These are phyloP conservation scores for Latrodectus hesperus DNA, from an alignment of 2,888 invertebrate genomes.

Conservation along the genomic window DNA sequence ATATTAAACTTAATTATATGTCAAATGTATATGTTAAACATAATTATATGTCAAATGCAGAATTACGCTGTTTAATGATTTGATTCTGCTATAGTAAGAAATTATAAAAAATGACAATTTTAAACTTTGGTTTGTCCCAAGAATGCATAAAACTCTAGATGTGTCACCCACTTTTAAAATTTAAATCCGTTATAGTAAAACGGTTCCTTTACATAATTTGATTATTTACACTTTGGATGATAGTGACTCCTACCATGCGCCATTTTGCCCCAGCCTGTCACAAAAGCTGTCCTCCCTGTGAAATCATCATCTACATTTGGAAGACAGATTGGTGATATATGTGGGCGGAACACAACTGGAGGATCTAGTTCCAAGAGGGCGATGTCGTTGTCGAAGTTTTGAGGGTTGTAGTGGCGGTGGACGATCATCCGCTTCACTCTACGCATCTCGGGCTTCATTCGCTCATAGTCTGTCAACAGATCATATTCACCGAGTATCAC, in stretches of 20 bases:
- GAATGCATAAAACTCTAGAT: background rate
- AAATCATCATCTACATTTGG: constrained; percentile 83
- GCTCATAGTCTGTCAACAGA: constrained; percentile 82
- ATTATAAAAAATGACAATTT: background rate
- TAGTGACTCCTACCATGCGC: constrained; percentile 79
- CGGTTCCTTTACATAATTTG: background rate
- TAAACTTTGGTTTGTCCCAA: background rate
- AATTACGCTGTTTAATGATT: background rate
- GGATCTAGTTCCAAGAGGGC: constrained; percentile 89
- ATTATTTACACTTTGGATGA: background rate
- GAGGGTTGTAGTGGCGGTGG: constrained; percentile 90
- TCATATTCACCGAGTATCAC: constrained; percentile 94
- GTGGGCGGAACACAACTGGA: constrained; percentile 87
- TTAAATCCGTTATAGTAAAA: background rate
- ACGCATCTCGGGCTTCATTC: constrained; percentile 84
- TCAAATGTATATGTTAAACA: too few relatives aligned
- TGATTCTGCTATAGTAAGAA: background rate
- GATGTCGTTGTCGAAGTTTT: constrained; percentile 93
- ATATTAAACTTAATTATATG: too few relatives aligned
- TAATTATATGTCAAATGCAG: too few relatives aligned
- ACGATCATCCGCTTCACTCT: constrained; percentile 91
- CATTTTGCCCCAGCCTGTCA: constrained; percentile 93
- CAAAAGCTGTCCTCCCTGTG: constrained; percentile 89
- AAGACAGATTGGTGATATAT: constrained; percentile 94
- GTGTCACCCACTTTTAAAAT: background rate